Percentiles rank a stretch among this genome's conserved stretches.
phyloP scores from a whole-genome alignment of 2,797 vertebrate genomes.

The Clarias laeviceps region DNA sequence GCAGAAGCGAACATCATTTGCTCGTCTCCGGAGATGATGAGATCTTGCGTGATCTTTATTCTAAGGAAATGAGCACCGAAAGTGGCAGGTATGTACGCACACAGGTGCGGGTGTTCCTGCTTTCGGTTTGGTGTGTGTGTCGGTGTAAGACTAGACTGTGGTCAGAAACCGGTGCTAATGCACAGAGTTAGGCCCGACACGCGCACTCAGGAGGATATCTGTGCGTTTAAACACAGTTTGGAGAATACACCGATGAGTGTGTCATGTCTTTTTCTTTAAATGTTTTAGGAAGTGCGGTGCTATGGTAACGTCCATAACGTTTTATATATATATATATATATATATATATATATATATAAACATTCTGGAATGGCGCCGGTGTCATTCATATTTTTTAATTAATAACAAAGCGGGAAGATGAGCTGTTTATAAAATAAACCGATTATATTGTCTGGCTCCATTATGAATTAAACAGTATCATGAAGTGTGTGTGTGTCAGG shows the following conservation, averaged over 20 bases:
- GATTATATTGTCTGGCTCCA: rapidly evolving
- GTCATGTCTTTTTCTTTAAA: neutral
- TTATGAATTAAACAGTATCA: neutral
- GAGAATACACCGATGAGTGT: neutral
- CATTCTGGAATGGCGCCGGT: neutral
- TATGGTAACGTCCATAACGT: neutral
- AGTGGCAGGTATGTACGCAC: conserved; percentile 42
- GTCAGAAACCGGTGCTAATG: neutral
- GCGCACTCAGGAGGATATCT: neutral
- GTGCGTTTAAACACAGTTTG: neutral
- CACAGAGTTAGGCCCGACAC: neutral
- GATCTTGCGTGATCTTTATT: too few relatives aligned
- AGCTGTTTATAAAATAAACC: neutral
- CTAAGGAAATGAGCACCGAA: conserved; percentile 39
- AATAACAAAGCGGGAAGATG: too few relatives aligned
- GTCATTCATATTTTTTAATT: neutral
- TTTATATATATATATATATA: too few relatives aligned
- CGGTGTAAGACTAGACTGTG: neutral
- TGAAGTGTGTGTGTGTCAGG: neutral
- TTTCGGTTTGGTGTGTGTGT: neutral
- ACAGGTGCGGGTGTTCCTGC: neutral
- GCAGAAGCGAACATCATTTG: neutral
- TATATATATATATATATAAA: neutral
- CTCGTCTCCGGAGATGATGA: neutral
- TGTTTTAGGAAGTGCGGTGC: neutral